Evolutionary conservation across 2,113 vertebrate genomes (phyloP).

Genomic region (Gopherus evgoodei): DNA sequence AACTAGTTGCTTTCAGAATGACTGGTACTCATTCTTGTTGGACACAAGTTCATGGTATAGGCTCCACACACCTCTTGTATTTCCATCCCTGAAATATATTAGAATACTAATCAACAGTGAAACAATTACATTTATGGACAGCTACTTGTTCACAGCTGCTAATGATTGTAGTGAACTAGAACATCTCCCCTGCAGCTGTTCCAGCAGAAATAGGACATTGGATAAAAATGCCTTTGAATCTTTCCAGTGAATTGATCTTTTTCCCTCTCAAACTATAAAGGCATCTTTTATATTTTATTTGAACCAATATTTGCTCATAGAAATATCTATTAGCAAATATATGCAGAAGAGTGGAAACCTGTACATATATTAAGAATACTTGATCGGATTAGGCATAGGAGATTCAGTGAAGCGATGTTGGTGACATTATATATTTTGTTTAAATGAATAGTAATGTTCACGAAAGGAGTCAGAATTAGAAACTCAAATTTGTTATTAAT

Average conservation of each 20-base stretch:
- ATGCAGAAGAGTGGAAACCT: neutral
- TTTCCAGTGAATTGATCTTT: neutral
- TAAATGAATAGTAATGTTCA: neutral
- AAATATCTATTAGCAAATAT: neutral
- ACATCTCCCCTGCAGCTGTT: conserved; percentile 37
- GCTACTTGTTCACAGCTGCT: neutral
- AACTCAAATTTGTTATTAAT: neutral
- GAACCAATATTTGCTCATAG: neutral
- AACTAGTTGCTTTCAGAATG: fast-evolving
- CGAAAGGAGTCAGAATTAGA: neutral
- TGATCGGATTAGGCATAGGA: neutral
- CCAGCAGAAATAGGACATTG: neutral
- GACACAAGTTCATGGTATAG: neutral
- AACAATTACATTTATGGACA: neutral
- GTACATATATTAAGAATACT: neutral
- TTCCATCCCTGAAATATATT: neutral
- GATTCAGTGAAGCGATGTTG: neutral
- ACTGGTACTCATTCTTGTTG: fast-evolving
- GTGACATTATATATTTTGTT: neutral
- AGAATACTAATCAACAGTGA: neutral
- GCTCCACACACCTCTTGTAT: fast-evolving
- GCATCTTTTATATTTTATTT: neutral
- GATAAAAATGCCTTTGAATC: conserved; percentile 17
- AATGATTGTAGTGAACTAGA: neutral
- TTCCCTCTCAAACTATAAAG: neutral